Base-by-base conservation (phyloP, 2,113 vertebrate genomes). In the Malaclemys terrapin region DNA sequence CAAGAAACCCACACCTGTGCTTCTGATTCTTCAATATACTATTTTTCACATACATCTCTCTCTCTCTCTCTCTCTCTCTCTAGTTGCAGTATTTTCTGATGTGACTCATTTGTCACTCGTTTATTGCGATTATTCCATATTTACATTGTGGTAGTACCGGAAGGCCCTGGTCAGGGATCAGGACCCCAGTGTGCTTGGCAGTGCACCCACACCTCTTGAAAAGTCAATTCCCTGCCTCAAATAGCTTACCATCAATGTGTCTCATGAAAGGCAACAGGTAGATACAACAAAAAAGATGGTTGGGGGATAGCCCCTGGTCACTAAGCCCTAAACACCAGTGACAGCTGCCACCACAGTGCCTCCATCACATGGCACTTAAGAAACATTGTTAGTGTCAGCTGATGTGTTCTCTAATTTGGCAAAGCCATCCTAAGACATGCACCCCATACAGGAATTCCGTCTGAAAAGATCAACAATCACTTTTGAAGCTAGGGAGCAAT, bases 81-180 rank as follows among this genome's bases (percentile, higher is more conserved):
- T 54, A 6, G 27, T 38, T 16, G 6, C 52, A 79, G 25, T 47
- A 80, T 59, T 85, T 54, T 14, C 9, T 84, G 31, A 24, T 29
- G 12, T 62, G 59, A 29, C 25, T 29, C 20, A 17, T n/a, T 72
- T 29, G 11, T 62, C 29, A 29, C 25, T 29, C 20, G 17, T n/a
- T 72, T 9, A 22, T 35, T 62, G 59, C 6, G 13, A 29, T 53
- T 53, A 12, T 80, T 80, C 90, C 9, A 0, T 85, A 24, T 82
- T 16, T 93, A 82, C 72, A 90, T 53, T 0, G 0, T 16, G 17
- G 2, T 85, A n/a, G 62, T 42, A 75, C 17, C 17, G 4, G 20
- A 75, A 75, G 69, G 38, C 69, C 20, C 19, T 35, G 62, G 31
- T 65, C 13, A 31, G 6, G n/a, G 8, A 75, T 75, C 69, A 38